Evolutionary conservation across 2,113 vertebrate genomes (phyloP).

Genomic region (Labrus mixtus): DNA sequence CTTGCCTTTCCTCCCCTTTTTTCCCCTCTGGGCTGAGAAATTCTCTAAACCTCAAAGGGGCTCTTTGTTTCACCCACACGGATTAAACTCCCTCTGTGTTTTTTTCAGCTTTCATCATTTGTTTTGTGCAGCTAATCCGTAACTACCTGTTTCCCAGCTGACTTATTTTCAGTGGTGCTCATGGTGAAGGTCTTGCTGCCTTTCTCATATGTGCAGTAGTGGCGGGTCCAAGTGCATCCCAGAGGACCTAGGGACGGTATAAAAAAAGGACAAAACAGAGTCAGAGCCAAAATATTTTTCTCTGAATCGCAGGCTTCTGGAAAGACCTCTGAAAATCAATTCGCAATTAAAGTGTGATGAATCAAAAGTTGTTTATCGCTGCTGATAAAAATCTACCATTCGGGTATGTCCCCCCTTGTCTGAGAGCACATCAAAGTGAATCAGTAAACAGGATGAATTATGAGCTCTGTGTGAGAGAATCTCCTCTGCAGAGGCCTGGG

Average conservation of each 20-base stretch:
- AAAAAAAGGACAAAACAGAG: constrained; percentile 32
- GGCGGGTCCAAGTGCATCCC: constrained; percentile 95
- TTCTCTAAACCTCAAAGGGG: constrained; percentile 23
- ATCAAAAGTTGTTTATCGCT: constrained; percentile 71
- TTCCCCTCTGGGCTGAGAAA: not conserved
- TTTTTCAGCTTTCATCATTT: constrained; percentile 27
- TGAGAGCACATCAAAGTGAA: constrained; percentile 75
- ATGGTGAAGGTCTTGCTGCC: constrained; percentile 94
- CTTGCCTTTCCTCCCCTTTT: constrained; percentile 3
- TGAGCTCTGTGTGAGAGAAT: constrained; percentile 61
- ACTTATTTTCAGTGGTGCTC: constrained; percentile 93
- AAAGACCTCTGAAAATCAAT: constrained; percentile 69
- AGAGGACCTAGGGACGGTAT: constrained; percentile 87
- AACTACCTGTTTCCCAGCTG: constrained; percentile 92
- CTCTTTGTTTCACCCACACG: constrained; percentile 49
- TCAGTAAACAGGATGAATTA: constrained; percentile 71
- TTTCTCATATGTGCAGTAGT: constrained; percentile 98
- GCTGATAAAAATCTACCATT: constrained; percentile 65
- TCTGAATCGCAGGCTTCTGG: constrained; percentile 51
- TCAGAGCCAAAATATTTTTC: constrained; percentile 18
- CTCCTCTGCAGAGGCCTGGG: constrained; percentile 60
- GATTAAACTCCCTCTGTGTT: constrained; percentile 8
- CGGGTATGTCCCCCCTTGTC: constrained; percentile 49
- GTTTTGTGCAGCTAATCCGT: not conserved
- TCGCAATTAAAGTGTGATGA: constrained; percentile 64